Conservation (phyloP, 2,888 invertebrate species). For the Ophion costatus region DNA sequence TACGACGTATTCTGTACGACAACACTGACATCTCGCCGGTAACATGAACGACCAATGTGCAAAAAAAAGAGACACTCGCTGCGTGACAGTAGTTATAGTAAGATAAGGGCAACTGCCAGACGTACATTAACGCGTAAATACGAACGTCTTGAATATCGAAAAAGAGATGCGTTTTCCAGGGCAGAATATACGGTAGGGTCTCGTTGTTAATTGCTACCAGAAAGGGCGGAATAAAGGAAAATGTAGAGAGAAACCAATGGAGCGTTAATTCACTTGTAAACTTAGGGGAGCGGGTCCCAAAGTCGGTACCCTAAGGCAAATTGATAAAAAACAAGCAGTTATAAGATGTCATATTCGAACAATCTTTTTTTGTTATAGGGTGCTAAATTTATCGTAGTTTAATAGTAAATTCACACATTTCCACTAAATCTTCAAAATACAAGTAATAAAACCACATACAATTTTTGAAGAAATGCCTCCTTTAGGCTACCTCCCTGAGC, state of each 20-base stretch:
- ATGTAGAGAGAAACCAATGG: neutral
- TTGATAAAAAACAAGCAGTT: no score
- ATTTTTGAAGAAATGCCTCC: no score
- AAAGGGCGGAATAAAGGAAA: neutral
- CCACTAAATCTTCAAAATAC: no score
- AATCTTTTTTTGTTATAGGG: no score
- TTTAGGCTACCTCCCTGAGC: no score
- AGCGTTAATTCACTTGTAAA: no score
- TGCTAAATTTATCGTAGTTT: no score
- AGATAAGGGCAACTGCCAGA: slow-evolving; percentile 63
- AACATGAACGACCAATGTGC: slow-evolving; percentile 66
- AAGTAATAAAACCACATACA: no score
- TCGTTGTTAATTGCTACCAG: slow-evolving; percentile 38
- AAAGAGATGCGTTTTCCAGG: slow-evolving; percentile 52
- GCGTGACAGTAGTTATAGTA: slow-evolving; percentile 58
- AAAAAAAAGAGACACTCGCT: slow-evolving; percentile 62
- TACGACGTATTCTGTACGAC: slow-evolving; percentile 62
- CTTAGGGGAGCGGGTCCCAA: no score
- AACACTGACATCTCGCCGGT: slow-evolving; percentile 67
- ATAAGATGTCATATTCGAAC: no score
- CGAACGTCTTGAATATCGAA: slow-evolving; percentile 46
- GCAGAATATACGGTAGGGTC: slow-evolving; percentile 37
- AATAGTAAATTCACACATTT: no score
- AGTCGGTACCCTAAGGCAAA: no score
- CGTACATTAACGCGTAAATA: slow-evolving; percentile 59